Percentiles rank a stretch among this genome's conserved stretches.
Conservation (phyloP, 1,140 invertebrate genomes). For the Aplysia californica region DNA sequence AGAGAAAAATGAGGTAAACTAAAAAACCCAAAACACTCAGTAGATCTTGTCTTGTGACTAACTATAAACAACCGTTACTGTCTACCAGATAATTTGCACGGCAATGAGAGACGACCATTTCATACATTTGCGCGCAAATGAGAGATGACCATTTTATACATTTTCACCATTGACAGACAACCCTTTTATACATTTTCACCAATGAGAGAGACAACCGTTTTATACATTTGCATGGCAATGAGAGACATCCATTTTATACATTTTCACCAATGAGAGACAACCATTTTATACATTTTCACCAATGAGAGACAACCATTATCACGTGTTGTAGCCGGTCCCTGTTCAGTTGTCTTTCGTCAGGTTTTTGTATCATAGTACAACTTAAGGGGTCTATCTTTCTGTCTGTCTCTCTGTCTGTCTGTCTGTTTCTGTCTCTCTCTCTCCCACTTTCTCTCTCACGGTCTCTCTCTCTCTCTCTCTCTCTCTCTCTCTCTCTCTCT, state of each 20-base stretch:
- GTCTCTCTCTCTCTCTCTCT: background rate
- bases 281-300: background rate
- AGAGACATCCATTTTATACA: background rate
- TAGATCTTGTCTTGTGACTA: too few relatives aligned
- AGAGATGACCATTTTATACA: too few relatives aligned
- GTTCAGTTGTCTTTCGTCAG: background rate
- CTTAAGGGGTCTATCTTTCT: background rate
- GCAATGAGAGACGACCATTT: too few relatives aligned
- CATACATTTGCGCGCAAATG: too few relatives aligned
- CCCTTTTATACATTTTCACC: background rate
- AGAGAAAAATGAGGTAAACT: too few relatives aligned
- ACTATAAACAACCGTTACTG: too few relatives aligned
- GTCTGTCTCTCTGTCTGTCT: background rate
- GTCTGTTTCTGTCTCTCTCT: background rate
- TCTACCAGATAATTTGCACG: too few relatives aligned
- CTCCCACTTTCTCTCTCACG: background rate
- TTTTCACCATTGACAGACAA: too few relatives aligned
- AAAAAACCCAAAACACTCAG: too few relatives aligned
- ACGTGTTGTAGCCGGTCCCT: background rate
- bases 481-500: background rate
- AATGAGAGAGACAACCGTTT: too few relatives aligned
- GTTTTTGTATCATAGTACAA: background rate
- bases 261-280: background rate
- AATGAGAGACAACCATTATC: background rate
- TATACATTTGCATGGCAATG: background rate